A percentile compares a stretch with the other conserved stretches of the same genome.
These are phyloP conservation scores for Tenebrosternarchus preto DNA, from an alignment of 2,113 vertebrate genomes.

Conservation along the genomic window DNA sequence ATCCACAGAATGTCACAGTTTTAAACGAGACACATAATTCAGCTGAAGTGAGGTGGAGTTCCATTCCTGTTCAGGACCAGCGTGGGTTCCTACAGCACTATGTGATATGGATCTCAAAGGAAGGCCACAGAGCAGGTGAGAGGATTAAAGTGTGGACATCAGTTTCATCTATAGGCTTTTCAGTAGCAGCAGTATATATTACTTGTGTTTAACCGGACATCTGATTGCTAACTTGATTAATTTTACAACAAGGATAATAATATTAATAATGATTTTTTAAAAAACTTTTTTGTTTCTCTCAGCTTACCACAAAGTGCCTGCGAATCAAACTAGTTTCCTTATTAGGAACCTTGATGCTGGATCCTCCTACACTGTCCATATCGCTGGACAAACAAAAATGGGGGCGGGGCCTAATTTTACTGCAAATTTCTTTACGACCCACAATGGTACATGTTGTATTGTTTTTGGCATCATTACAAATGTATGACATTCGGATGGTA, in stretches of 20 bases:
- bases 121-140: conserved; percentile 27
- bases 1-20: conserved; percentile 57
- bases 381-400: conserved; percentile 39
- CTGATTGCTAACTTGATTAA: too few species aligned
- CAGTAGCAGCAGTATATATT: too few species aligned
- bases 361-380: conserved; percentile 30
- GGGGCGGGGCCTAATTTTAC: conserved; percentile 46
- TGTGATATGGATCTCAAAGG: conserved; percentile 58
- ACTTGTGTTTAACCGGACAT: too few species aligned
- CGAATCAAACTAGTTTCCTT: conserved; percentile 38
- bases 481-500: too few species aligned
- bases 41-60: conserved; percentile 62
- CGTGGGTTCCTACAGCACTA: conserved; percentile 71
- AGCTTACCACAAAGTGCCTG: conserved; percentile 16
- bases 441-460: background rate
- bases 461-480: too few species aligned
- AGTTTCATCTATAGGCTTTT: background rate
- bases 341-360: conserved; percentile 32
- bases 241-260: too few species aligned
- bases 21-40: conserved; percentile 52
- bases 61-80: conserved; percentile 58
- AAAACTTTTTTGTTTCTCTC: background rate
- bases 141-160: background rate
- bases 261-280: too few species aligned
- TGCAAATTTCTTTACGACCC: conserved; percentile 25